These are phyloP conservation scores for Drosophila mercatorum DNA, from an alignment of 2,888 invertebrate genomes.

Conservation along the genomic window DNA sequence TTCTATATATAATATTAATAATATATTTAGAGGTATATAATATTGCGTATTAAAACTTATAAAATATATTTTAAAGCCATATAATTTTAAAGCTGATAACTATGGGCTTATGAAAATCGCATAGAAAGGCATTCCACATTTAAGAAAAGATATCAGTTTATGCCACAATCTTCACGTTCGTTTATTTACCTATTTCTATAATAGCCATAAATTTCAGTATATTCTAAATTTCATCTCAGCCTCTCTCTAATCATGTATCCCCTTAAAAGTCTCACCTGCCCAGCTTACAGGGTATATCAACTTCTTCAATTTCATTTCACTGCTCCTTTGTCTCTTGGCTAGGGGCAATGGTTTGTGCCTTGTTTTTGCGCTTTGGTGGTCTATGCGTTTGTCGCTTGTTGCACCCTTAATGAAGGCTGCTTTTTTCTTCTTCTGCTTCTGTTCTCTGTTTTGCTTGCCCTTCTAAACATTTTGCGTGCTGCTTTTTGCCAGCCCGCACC, in stretches of 20 bases:
- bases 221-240: too few species aligned
- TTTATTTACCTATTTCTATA: too few species aligned
- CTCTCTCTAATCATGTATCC: background rate
- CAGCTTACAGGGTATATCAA: background rate
- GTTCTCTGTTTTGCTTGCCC: slow-evolving; percentile 5
- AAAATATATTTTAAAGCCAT: too few species aligned
- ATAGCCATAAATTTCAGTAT: too few species aligned
- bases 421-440: background rate
- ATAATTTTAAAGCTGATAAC: too few species aligned
- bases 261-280: rapidly evolving
- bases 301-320: background rate
- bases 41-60: too few species aligned
- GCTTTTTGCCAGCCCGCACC: slow-evolving; percentile 16
- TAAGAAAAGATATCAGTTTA: too few species aligned
- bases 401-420: slow-evolving; percentile 42
- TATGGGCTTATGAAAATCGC: too few species aligned
- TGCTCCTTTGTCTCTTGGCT: slow-evolving; percentile 34
- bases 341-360: slow-evolving; percentile 20
- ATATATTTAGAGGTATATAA: too few species aligned
- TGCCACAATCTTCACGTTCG: too few species aligned
- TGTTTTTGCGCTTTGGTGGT: slow-evolving; percentile 19
- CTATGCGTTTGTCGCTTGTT: slow-evolving; percentile 35
- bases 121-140: too few species aligned
- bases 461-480: slow-evolving; percentile 25
- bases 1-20: too few species aligned